phyloP scores from a whole-genome alignment of 2,888 invertebrate species.

The Automeris io region DNA sequence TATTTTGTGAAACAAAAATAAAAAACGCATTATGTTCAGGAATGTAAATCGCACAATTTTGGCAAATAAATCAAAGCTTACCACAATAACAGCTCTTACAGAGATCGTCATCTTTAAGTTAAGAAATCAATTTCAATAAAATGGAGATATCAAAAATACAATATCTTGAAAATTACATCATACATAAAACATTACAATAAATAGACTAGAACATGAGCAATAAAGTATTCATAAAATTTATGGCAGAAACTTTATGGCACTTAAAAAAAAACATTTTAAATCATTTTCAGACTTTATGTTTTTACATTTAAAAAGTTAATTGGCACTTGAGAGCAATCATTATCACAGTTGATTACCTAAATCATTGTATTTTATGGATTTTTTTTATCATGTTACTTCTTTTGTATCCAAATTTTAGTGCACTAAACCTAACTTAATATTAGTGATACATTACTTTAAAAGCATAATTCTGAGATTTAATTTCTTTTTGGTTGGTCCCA shows the following conservation, averaged over 20 bases:
- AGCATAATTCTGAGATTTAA: constrained; percentile 2
- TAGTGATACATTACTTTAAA: constrained; percentile 3
- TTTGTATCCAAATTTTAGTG: constrained; percentile 25
- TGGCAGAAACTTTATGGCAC: constrained; percentile 64
- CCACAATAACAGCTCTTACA: constrained; percentile 30
- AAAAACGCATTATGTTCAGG: constrained; percentile 33
- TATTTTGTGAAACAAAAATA: constrained; percentile 14
- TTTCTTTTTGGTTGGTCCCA: constrained; percentile 33
- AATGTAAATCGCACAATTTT: constrained; percentile 47
- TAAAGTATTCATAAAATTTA: constrained; percentile 56
- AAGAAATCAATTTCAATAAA: constrained; percentile 9
- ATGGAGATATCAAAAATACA: constrained; percentile 4
- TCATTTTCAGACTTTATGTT: constrained; percentile 13
- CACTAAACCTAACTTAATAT: constrained; percentile 20
- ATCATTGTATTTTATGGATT: constrained; percentile 52
- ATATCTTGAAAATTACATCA: constrained; percentile 10
- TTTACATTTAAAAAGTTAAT: constrained; percentile 22
- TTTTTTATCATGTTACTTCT: constrained; percentile 33
- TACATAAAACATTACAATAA: constrained; percentile 32
- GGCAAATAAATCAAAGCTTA: constrained; percentile 25
- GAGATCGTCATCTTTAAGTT: constrained; percentile 37
- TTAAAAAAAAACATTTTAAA: constrained; percentile 15
- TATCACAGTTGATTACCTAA: constrained; percentile 58
- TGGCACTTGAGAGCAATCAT: constrained; percentile 54
- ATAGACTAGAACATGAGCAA: constrained; percentile 76